Evolutionary conservation across 2,888 invertebrate species (phyloP).

Genomic region (Cryptocheilus praepositus): DNA sequence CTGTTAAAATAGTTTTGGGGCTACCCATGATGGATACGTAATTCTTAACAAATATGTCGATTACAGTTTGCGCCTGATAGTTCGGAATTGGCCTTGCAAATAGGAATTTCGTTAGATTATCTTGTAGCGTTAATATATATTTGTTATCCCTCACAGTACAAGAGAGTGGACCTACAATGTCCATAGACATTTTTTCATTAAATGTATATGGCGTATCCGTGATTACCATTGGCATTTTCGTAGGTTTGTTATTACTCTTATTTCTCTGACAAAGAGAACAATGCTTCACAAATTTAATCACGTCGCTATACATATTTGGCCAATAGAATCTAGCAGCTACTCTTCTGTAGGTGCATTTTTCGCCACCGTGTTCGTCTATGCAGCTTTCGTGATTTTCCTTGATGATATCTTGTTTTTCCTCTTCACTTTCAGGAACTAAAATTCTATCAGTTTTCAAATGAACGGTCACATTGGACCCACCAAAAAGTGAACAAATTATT

Average conservation of each 20-base stretch:
- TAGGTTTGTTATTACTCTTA: neutral
- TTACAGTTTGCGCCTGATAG: neutral
- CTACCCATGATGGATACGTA: neutral
- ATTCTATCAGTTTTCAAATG: too few relatives aligned
- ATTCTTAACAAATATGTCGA: neutral
- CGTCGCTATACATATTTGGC: too few relatives aligned
- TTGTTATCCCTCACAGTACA: neutral
- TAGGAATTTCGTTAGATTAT: slow-evolving; percentile 1
- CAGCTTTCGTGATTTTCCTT: too few relatives aligned
- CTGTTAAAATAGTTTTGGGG: neutral
- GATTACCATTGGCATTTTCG: slow-evolving; percentile 5
- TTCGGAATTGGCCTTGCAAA: neutral
- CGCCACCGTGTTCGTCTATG: too few relatives aligned
- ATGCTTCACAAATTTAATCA: too few relatives aligned
- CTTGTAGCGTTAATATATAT: slow-evolving; percentile 12
- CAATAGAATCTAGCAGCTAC: too few relatives aligned
- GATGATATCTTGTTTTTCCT: too few relatives aligned
- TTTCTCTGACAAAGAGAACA: neutral
- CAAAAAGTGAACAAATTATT: too few relatives aligned
- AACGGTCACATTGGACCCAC: too few relatives aligned
- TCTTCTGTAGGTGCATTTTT: too few relatives aligned
- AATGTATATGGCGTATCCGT: neutral
- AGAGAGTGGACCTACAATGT: slow-evolving; percentile 7
- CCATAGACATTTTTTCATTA: slow-evolving; percentile 13
- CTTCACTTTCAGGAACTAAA: too few relatives aligned